These are phyloP conservation scores for Scytalopus superciliaris DNA, from an alignment of 2,113 vertebrate genomes.

Conservation along the genomic window DNA sequence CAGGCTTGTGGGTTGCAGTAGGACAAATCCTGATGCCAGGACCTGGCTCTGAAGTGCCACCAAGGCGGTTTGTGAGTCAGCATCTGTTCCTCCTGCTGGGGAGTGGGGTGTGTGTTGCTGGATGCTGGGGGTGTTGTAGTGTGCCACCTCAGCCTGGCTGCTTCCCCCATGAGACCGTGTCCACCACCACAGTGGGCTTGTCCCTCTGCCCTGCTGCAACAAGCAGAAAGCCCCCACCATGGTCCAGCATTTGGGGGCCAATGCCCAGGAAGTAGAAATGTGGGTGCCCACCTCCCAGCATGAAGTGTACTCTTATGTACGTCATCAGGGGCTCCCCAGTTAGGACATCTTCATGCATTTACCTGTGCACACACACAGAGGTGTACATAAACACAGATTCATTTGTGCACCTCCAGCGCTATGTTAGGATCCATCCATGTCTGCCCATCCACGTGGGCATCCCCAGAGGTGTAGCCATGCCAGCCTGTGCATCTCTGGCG, in stretches of 20 bases:
- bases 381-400: rapidly evolving
- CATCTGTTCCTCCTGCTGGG: background rate
- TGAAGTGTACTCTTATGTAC: rapidly evolving
- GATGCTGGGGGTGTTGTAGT: background rate
- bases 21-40: background rate
- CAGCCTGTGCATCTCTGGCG: rapidly evolving
- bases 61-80: background rate
- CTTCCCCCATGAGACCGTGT: background rate
- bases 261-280: rapidly evolving
- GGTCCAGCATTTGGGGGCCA: background rate
- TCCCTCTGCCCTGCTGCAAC: background rate
- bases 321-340: rapidly evolving
- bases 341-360: background rate
- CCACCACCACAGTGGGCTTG: background rate
- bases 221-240: background rate
- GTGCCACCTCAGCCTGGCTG: background rate
- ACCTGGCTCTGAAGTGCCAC: background rate
- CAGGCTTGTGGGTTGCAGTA: background rate
- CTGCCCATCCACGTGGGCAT: rapidly evolving
- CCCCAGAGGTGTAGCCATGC: rapidly evolving
- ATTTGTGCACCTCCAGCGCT: background rate
- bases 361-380: background rate
- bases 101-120: rapidly evolving
- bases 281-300: background rate
- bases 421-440: rapidly evolving